A percentile compares a stretch with the other conserved stretches of the same genome.
Evolutionary conservation across 2,797 vertebrate genomes (phyloP).

Genomic region (Cyprinella venusta): DNA sequence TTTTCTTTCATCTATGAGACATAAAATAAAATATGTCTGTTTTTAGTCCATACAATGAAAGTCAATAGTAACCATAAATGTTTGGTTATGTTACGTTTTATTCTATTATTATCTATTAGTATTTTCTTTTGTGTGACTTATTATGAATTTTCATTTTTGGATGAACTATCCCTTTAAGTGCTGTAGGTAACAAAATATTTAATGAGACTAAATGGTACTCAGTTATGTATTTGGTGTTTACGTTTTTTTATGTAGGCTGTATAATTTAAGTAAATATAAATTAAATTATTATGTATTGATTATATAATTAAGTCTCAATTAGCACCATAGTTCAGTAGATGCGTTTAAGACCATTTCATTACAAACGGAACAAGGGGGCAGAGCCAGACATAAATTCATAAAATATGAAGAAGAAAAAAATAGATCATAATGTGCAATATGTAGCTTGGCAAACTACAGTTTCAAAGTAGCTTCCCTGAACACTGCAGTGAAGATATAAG

Average conservation of each 20-base stretch:
- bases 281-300: neutral
- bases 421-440: too few species aligned
- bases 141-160: too few species aligned
- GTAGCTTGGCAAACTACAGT: too few species aligned
- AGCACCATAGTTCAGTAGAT: neutral
- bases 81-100: too few species aligned
- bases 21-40: neutral
- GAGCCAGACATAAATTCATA: neutral
- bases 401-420: neutral
- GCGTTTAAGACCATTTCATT: neutral
- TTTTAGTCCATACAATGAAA: too few species aligned
- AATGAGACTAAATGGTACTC: neutral
- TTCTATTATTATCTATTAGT: too few species aligned
- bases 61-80: neutral
- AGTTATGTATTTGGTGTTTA: neutral
- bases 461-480: too few species aligned
- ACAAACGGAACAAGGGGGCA: neutral
- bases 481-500: neutral
- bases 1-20: neutral
- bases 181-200: neutral
- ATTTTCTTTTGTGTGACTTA: neutral
- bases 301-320: neutral
- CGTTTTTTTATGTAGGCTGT: neutral
- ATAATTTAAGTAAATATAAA: neutral
- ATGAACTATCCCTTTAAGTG: neutral